Base-by-base conservation (phyloP, 1,140 invertebrate species). In the Drosophila watanabei region DNA sequence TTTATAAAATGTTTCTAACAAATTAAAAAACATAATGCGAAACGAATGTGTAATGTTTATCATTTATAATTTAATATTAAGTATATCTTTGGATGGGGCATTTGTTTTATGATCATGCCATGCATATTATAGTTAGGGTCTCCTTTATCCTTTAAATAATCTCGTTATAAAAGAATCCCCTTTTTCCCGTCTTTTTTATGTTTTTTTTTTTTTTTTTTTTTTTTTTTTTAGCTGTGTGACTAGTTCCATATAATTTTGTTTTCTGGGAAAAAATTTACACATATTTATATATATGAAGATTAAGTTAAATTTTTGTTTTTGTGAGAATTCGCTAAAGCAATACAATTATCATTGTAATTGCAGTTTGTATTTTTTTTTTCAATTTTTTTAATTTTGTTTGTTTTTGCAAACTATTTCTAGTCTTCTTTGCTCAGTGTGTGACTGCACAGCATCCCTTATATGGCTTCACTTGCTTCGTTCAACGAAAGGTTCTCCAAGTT, bases 291-390 rank as follows among this genome's bases (percentile, higher is more conserved):
- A 56, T 37, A 37, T 59, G 54, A 58, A 66, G 51, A 66, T 79
- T 57, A 63, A 20, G 18, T 64, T 70, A 70, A 69, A 30, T 58
- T 68, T 60, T 60, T 28, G 11, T 49, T 58, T 63, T 32, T 68
- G 56, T 88, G 85, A 90, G 85, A 89, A 89, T 89, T 89, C 35
- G 86, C 85, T 89, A 89, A 79, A 79, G 80, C 84, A 89, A 89
- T 81, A 90, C 81, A 77, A 54, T 66, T 10, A n/a, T 54, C 5
- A 33, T 60, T 78, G 63, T 79, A 76, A 65, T 82, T 79, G 79
- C 60, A 66, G 33, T 24, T 56, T 20, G 37, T 60, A 16, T n/a
- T 5, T 48, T 58, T 37, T 13, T 14, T 20, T 35, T 49, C 3
- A 1, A 24, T 2, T 56, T 24, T 37, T 30, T 45, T 65, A 18